Percentiles rank a stretch among this genome's conserved stretches.
phyloP scores from a whole-genome alignment of 2,113 vertebrate genomes.

The Nothoprocta pentlandii region DNA sequence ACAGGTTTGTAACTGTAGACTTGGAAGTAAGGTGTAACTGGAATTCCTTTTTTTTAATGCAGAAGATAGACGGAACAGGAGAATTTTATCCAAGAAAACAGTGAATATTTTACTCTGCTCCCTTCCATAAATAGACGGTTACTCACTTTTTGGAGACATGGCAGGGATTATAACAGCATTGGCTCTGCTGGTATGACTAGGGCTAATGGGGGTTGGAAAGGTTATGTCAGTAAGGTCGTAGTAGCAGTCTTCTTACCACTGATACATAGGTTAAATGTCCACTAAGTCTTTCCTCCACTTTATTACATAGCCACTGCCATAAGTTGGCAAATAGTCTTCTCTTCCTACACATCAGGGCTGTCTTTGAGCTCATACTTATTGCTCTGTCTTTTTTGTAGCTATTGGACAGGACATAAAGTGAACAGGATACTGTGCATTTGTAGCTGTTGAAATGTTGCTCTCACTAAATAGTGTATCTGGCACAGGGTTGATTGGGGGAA shows the following conservation, averaged over 20 bases:
- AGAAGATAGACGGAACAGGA: background rate
- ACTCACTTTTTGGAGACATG: background rate
- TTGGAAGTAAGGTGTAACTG: background rate
- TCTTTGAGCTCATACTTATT: background rate
- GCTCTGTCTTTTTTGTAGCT: background rate
- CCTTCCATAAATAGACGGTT: background rate
- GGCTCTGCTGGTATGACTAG: background rate
- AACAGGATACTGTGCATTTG: fast-evolving
- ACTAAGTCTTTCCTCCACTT: background rate
- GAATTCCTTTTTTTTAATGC: background rate
- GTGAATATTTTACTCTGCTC: background rate
- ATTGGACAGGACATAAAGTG: background rate
- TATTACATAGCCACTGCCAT: background rate
- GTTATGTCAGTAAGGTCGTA: background rate
- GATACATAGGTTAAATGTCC: background rate
- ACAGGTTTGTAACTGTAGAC: background rate
- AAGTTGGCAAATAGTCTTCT: background rate
- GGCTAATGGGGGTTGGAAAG: background rate
- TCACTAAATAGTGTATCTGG: background rate
- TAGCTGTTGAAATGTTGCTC: background rate
- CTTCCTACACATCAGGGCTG: background rate
- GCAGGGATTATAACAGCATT: background rate
- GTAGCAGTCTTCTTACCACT: background rate
- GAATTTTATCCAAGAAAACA: background rate
- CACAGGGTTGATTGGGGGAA: background rate